Evolutionary conservation across 2,113 vertebrate species (phyloP).

Genomic region (Nestor notabilis): DNA sequence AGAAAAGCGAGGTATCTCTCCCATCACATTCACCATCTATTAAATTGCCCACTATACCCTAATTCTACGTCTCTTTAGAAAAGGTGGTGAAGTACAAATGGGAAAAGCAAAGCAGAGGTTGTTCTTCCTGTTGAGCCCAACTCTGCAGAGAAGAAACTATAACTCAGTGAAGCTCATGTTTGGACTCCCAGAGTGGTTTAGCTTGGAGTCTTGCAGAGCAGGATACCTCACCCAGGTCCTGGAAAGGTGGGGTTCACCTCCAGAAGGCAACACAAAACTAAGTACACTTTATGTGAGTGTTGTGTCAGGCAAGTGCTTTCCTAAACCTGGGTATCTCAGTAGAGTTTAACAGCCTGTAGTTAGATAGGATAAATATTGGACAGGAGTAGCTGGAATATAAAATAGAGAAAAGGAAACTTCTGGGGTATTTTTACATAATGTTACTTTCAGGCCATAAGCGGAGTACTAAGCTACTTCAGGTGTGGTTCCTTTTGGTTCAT

Average conservation of each 20-base stretch:
- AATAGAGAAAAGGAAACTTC: not conserved
- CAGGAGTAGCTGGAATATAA: not conserved
- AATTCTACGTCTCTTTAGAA: not conserved
- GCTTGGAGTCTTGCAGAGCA: not conserved
- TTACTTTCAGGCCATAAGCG: not conserved
- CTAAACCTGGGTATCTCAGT: not conserved
- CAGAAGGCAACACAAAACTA: not conserved
- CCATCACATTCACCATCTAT: not conserved
- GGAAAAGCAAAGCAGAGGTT: not conserved
- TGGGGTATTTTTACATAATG: not conserved
- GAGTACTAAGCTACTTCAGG: not conserved
- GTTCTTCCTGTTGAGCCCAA: not conserved
- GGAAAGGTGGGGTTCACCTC: not conserved
- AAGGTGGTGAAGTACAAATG: not conserved
- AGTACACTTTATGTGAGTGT: not conserved
- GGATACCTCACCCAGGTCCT: not conserved
- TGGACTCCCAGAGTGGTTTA: not conserved
- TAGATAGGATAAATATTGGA: not conserved
- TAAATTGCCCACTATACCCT: not conserved
- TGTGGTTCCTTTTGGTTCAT: not conserved
- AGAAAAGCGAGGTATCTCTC: not conserved
- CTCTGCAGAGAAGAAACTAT: not conserved
- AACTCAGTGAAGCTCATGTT: not conserved
- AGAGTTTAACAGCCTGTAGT: not conserved
- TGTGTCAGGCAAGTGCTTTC: rapidly evolving